Conservation (phyloP, 2,888 invertebrate species). For the Clitarchus hookeri region DNA sequence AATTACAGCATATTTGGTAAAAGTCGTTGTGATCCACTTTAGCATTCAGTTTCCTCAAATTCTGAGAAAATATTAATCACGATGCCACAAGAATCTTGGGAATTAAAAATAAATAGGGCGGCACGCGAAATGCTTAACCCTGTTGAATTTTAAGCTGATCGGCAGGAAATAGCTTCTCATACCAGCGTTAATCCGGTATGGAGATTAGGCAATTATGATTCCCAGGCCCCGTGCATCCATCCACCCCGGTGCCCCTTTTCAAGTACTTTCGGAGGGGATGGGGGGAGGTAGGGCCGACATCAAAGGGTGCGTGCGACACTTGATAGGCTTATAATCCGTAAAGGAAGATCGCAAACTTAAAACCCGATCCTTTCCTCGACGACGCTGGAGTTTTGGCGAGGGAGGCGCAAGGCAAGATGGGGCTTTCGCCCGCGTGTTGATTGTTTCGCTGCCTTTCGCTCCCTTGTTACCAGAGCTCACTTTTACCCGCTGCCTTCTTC, state of each 20-base stretch:
- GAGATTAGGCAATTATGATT: conserved; percentile 14
- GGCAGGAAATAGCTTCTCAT: conserved; percentile 3
- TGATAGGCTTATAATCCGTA: conserved; percentile 14
- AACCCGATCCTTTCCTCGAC: background rate
- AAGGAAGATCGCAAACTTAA: conserved; percentile 10
- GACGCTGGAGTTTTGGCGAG: no score
- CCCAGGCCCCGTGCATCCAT: background rate
- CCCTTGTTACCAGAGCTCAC: conserved; percentile 6
- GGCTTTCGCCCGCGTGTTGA: background rate
- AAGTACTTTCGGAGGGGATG: background rate
- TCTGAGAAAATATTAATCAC: background rate
- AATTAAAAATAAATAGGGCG: background rate
- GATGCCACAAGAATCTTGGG: background rate
- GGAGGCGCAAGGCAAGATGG: no score
- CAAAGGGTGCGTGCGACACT: background rate
- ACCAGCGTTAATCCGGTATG: background rate
- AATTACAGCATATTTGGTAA: no score
- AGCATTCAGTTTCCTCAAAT: background rate
- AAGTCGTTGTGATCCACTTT: background rate
- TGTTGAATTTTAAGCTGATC: background rate
- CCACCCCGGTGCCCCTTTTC: background rate
- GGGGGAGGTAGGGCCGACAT: background rate
- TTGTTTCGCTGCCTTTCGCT: background rate
- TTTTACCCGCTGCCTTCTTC: background rate
- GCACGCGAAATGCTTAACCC: background rate